Percentiles rank a stretch among this genome's conserved stretches.
phyloP scores from a whole-genome alignment of 1,140 invertebrate genomes.

The Chlorops oryzae region DNA sequence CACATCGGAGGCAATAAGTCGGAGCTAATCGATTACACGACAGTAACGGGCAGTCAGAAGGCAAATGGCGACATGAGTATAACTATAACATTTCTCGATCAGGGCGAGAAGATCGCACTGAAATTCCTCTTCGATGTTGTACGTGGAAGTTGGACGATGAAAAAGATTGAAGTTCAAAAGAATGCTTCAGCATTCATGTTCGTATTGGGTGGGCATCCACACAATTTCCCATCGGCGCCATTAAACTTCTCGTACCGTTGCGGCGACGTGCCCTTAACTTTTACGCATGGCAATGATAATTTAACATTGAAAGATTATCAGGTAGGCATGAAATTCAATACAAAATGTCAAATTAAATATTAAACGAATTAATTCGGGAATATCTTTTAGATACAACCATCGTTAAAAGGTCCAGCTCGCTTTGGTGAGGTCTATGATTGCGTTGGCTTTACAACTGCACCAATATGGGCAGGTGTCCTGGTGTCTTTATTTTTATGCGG shows the following conservation, averaged over 20 bases:
- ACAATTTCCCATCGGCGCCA: slow-evolving; percentile 48
- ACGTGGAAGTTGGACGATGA: slow-evolving; percentile 52
- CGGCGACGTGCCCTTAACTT: slow-evolving; percentile 47
- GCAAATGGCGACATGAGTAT: slow-evolving; percentile 31
- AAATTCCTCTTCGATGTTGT: slow-evolving; percentile 37
- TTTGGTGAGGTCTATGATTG: slow-evolving; percentile 79
- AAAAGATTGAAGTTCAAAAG: slow-evolving; percentile 51
- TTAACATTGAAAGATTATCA: slow-evolving; percentile 49
- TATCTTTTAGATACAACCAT: slow-evolving; percentile 51
- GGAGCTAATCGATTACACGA: slow-evolving; percentile 42
- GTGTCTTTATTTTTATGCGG: slow-evolving; percentile 67
- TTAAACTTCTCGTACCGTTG: slow-evolving; percentile 52
- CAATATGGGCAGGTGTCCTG: slow-evolving; percentile 89
- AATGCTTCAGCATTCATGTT: slow-evolving; percentile 30
- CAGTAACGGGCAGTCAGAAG: too few relatives aligned
- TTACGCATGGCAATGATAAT: slow-evolving; percentile 46
- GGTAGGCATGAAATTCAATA: slow-evolving; percentile 26
- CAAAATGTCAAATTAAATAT: too few relatives aligned
- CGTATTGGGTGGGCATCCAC: slow-evolving; percentile 33
- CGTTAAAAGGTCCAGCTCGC: slow-evolving; percentile 48
- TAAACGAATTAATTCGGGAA: neutral
- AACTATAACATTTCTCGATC: slow-evolving; percentile 35
- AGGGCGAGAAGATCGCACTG: slow-evolving; percentile 31
- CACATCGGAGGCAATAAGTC: slow-evolving; percentile 36
- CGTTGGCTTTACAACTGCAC: slow-evolving; percentile 79